A percentile compares a stretch with the other conserved stretches of the same genome.
These are phyloP conservation scores for Protonibea diacanthus DNA, from an alignment of 2,797 vertebrate species.

Conservation along the genomic window DNA sequence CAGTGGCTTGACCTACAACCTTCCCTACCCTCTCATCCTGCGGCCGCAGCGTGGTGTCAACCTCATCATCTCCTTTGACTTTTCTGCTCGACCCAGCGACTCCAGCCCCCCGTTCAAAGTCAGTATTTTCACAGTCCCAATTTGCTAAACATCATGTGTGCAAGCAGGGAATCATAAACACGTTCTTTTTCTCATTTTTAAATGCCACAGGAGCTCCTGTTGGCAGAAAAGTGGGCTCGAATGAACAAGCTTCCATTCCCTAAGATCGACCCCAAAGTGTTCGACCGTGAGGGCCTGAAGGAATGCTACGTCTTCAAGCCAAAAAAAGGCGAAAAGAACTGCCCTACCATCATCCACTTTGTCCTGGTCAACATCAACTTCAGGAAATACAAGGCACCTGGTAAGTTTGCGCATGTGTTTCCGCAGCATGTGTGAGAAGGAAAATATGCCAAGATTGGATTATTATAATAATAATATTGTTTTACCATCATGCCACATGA, in stretches of 20 bases:
- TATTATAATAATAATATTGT: slow-evolving; percentile 10
- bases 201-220: slow-evolving; percentile 90
- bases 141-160: neutral
- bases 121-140: slow-evolving; percentile 31
- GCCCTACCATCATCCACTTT: slow-evolving; percentile 97
- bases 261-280: slow-evolving; percentile 96
- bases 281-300: slow-evolving; percentile 96
- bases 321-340: slow-evolving; percentile 93
- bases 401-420: slow-evolving; percentile 76
- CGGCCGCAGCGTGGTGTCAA: slow-evolving; percentile 93
- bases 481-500: slow-evolving; percentile 53
- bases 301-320: slow-evolving; percentile 98
- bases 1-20: slow-evolving; percentile 97
- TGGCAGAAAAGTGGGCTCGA: slow-evolving; percentile 98
- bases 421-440: slow-evolving; percentile 19
- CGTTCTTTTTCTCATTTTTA: slow-evolving; percentile 11
- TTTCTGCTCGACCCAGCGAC: slow-evolving; percentile 96
- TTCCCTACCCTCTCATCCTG: slow-evolving; percentile 94
- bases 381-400: slow-evolving; percentile 94
- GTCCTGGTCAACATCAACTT: slow-evolving; percentile 98
- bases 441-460: slow-evolving; percentile 33
- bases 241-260: slow-evolving; percentile 99
- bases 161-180: neutral
- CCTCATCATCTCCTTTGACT: slow-evolving; percentile 98
- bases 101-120: slow-evolving; percentile 99